phyloP scores from a whole-genome alignment of 2,888 invertebrate species.

The Phyllotreta striolata region DNA sequence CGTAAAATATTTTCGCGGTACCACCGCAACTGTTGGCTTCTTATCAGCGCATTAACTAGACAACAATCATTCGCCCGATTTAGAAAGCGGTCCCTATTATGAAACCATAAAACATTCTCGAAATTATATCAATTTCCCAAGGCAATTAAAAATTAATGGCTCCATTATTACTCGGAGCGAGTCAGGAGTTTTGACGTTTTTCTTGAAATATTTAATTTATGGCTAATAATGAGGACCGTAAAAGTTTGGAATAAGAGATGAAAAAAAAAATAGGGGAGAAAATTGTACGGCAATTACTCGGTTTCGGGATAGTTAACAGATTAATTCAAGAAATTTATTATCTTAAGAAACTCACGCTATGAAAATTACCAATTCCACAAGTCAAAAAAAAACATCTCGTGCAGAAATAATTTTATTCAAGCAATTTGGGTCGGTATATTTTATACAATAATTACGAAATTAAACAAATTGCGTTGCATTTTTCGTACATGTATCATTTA shows the following conservation, averaged over 20 bases:
- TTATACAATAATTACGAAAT: too few species aligned
- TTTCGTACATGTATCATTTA: too few species aligned
- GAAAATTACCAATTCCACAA: too few species aligned
- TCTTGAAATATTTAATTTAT: constrained; percentile 35
- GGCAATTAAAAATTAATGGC: constrained; percentile 25
- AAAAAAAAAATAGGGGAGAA: constrained; percentile 20
- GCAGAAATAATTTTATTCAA: too few species aligned
- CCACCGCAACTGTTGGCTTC: too few species aligned
- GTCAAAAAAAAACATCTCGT: too few species aligned
- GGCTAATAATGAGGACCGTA: constrained; percentile 33
- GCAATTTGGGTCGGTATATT: too few species aligned
- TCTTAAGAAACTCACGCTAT: not conserved
- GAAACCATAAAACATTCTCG: constrained; percentile 16
- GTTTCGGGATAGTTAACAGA: constrained; percentile 45
- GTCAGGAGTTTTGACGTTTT: constrained; percentile 27
- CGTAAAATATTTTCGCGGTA: constrained; percentile 1
- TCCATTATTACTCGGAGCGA: constrained; percentile 14
- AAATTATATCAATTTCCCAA: constrained; percentile 19
- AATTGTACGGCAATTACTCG: constrained; percentile 43
- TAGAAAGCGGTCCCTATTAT: constrained; percentile 11
- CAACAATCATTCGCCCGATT: constrained; percentile 5
- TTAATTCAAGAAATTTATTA: constrained; percentile 41
- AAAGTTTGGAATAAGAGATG: constrained; percentile 33
- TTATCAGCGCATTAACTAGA: not conserved
- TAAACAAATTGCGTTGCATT: too few species aligned